phyloP scores from a whole-genome alignment of 2,888 invertebrate genomes.

The Pseudoips prasinana region DNA sequence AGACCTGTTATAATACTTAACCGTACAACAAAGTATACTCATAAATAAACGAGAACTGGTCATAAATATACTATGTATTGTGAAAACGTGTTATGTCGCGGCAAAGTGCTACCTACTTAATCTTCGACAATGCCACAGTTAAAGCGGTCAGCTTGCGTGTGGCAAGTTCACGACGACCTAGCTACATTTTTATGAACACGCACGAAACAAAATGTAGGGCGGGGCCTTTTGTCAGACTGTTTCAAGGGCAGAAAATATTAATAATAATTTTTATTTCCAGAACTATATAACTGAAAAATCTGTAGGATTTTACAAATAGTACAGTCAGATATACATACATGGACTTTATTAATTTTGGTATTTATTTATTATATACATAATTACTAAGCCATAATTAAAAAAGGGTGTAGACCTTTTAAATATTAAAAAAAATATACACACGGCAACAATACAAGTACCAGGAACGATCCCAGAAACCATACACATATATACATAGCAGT shows the following conservation, averaged over 20 bases:
- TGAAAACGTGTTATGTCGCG: conserved; percentile 18
- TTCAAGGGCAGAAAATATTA: conserved; percentile 46
- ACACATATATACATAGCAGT: no score
- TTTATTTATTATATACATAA: no score
- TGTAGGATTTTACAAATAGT: no score
- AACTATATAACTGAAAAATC: conserved; percentile 37
- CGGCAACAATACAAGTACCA: no score
- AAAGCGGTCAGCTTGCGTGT: conserved; percentile 44
- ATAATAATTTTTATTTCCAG: conserved; percentile 45
- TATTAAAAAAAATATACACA: no score
- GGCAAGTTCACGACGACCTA: conserved; percentile 28
- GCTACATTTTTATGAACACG: conserved; percentile 39
- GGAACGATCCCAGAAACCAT: no score
- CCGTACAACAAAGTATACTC: no score
- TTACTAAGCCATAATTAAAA: no score
- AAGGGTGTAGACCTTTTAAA: no score
- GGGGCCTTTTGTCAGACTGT: conserved; percentile 30
- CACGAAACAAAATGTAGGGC: conserved; percentile 44
- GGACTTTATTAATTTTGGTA: no score
- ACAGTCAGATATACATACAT: no score
- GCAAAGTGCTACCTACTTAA: conserved; percentile 38
- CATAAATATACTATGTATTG: conserved; percentile 5
- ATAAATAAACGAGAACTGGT: conserved; percentile 3
- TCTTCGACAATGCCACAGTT: conserved; percentile 35
- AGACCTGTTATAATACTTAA: no score